phyloP scores from a whole-genome alignment of 2,797 vertebrate species.

The Etheostoma nigrum region DNA sequence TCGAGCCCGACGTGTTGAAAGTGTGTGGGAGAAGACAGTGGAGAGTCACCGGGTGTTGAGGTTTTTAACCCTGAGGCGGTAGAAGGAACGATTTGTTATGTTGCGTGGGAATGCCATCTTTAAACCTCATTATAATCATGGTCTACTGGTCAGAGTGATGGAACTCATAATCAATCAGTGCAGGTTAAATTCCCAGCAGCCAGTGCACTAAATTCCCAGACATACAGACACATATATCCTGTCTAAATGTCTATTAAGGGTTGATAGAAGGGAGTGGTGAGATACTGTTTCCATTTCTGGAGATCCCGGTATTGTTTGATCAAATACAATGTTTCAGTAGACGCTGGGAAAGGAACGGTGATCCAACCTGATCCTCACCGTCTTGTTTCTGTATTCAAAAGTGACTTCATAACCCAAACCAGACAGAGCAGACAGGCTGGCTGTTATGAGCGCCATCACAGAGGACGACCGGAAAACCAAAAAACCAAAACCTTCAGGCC shows the following conservation, averaged over 20 bases:
- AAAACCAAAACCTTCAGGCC: constrained; percentile 8
- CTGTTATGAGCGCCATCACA: constrained; percentile 43
- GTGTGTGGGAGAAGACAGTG: constrained; percentile 68
- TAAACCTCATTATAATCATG: constrained; percentile 59
- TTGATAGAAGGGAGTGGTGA: constrained; percentile 25
- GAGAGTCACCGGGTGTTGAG: constrained; percentile 52
- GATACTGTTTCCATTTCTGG: constrained; percentile 58
- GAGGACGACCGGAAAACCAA: constrained; percentile 49
- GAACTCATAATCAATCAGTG: constrained; percentile 7
- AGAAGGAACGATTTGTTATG: constrained; percentile 15
- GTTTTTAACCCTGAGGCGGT: constrained; percentile 50
- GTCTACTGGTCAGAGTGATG: constrained; percentile 19
- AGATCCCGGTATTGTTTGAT: constrained; percentile 48
- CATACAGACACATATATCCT: not conserved
- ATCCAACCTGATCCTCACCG: constrained; percentile 62
- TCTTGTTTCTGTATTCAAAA: constrained; percentile 59
- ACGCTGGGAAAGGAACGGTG: constrained; percentile 58
- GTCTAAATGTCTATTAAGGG: constrained; percentile 11
- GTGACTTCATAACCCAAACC: constrained; percentile 70
- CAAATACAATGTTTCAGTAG: constrained; percentile 57
- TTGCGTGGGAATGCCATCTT: constrained; percentile 65
- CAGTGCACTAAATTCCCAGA: not conserved
- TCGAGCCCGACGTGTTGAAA: constrained; percentile 56
- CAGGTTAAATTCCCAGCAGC: constrained; percentile 29
- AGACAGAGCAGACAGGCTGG: constrained; percentile 63